Conservation (phyloP, 2,113 vertebrate genomes). For the Rhegmatorhina hoffmannsi region DNA sequence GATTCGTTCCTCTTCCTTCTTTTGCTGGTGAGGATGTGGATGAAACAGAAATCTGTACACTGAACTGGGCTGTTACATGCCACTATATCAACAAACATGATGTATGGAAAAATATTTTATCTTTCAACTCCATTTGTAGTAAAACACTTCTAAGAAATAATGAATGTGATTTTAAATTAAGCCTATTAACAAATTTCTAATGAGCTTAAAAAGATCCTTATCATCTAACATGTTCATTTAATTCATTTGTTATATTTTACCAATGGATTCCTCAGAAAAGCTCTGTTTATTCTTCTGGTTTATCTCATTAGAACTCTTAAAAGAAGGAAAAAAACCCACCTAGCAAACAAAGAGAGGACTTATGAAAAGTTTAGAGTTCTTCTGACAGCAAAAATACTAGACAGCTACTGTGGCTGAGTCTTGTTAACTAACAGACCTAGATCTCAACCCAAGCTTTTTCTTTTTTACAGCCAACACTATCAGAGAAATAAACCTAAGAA, state of each 20-base stretch:
- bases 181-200: neutral
- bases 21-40: neutral
- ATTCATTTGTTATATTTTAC: neutral
- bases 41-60: neutral
- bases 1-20: neutral
- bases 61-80: neutral
- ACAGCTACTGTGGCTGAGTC: neutral
- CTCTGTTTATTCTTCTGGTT: neutral
- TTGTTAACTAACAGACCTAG: neutral
- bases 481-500: neutral
- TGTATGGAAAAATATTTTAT: neutral
- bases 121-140: neutral
- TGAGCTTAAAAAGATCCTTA: neutral
- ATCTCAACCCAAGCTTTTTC: neutral
- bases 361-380: neutral
- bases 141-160: neutral
- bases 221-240: neutral
- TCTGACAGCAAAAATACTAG: neutral
- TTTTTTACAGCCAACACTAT: neutral
- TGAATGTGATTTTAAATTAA: neutral
- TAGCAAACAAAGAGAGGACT: neutral
- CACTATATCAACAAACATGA: neutral
- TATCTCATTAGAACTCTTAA: neutral
- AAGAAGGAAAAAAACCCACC: neutral
- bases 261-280: neutral